Evolutionary conservation across 53 echinoderm and acorn worm species (phyloP), one percentile per base, ranked within the genome.

Genomic region (Paelopatides confundens): DNA sequence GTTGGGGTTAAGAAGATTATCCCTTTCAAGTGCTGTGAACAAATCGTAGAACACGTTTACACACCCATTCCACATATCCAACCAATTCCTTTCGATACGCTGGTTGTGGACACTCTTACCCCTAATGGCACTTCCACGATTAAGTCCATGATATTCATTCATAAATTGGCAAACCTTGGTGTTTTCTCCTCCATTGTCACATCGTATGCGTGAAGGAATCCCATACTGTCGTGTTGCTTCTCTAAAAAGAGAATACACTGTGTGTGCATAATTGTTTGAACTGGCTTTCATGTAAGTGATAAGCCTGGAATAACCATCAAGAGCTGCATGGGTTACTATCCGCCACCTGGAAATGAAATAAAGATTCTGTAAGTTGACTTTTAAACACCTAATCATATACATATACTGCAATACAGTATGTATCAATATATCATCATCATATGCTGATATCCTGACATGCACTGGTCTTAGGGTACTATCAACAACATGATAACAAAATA

Each of bases 91-190:
- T n/a, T 86, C 49, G 1, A 86, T 70, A 1, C 86, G 31, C 71
- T 86, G 86, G 48, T 86, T 86, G 86, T 86, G 86, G 1, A 68
- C 69, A 31, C 69, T 69, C 2, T n/a, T 68, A 31, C 86, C 69
- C 18, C 53, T 18, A 2, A 86, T 86, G 33, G 69, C 86, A 68
- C 69, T 69, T 27, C 69, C 86, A 17, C 86, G 8, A 3, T 48
- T 49, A 2, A 1, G 0, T 69, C n/a, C 86, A 26, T 23, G 29
- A 2, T 35, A 28, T 0, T 69, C n/a, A n/a, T n/a, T n/a, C n/a
- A n/a, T n/a, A n/a, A n/a, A n/a, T n/a, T n/a, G n/a, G n/a, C n/a
- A n/a, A 2, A 86, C 68, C 2, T 28, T 43, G 0, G 30, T 46
- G n/a, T 50, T 50, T 47, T 86, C 86, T 3, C 50, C 70, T 2